Percentiles rank a stretch among this genome's conserved stretches.
phyloP scores from a whole-genome alignment of 2,888 invertebrate genomes.

The Thalpophila matura region DNA sequence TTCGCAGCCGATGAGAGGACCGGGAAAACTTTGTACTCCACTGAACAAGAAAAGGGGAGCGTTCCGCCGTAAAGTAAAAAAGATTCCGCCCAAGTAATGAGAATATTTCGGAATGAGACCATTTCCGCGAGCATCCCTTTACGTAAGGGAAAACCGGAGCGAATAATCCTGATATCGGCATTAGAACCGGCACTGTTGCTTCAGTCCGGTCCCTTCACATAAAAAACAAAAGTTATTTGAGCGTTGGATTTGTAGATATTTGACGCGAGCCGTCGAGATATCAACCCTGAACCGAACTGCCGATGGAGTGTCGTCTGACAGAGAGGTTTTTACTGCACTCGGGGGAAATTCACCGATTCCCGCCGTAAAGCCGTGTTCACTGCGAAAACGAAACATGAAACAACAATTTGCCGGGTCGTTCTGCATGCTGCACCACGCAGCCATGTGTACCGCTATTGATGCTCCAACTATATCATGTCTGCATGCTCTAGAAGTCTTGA shows the following conservation, averaged over 20 bases:
- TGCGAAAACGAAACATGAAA: slow-evolving; percentile 74
- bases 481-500: slow-evolving; percentile 60
- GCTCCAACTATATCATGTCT: slow-evolving; percentile 61
- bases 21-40: slow-evolving; percentile 80
- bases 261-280: slow-evolving; percentile 72
- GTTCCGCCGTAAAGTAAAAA: slow-evolving; percentile 80
- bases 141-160: slow-evolving; percentile 68
- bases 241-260: slow-evolving; percentile 75
- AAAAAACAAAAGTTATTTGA: slow-evolving; percentile 78
- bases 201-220: slow-evolving; percentile 68
- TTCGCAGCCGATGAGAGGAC: slow-evolving; percentile 75
- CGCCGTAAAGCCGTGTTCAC: slow-evolving; percentile 76
- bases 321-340: slow-evolving; percentile 84
- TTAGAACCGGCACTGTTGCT: slow-evolving; percentile 68
- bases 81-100: slow-evolving; percentile 84
- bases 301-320: slow-evolving; percentile 78
- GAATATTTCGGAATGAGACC: slow-evolving; percentile 81
- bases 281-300: slow-evolving; percentile 80
- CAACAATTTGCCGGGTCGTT: slow-evolving; percentile 75
- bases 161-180: slow-evolving; percentile 77
- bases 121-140: slow-evolving; percentile 75
- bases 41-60: slow-evolving; percentile 80
- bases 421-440: slow-evolving; percentile 69
- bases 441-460: slow-evolving; percentile 56
- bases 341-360: slow-evolving; percentile 87